phyloP scores from a whole-genome alignment of 2,888 invertebrate genomes.

The Polyploca ridens region DNA sequence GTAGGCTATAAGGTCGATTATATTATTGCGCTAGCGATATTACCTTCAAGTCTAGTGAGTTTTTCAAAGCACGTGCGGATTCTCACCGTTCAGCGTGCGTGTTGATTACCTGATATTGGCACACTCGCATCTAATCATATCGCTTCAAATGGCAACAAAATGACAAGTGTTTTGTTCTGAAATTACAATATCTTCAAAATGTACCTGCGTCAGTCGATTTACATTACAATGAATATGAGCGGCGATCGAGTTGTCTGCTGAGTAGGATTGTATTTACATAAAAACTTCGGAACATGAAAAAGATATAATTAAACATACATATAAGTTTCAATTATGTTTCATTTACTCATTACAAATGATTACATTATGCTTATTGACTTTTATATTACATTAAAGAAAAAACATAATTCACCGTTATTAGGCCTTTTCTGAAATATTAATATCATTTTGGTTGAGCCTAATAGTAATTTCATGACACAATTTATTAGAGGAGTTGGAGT shows the following conservation, averaged over 20 bases:
- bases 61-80: background rate
- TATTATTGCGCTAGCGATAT: background rate
- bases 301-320: too few relatives aligned
- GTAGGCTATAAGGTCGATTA: background rate
- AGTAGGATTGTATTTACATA: too few relatives aligned
- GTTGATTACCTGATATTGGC: background rate
- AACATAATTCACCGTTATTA: too few relatives aligned
- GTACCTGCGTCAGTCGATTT: background rate
- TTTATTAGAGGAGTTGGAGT: too few relatives aligned
- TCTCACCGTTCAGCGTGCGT: background rate
- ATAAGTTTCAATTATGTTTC: too few relatives aligned
- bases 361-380: too few relatives aligned
- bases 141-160: background rate
- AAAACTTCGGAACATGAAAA: too few relatives aligned
- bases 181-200: background rate
- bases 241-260: background rate
- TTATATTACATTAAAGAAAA: too few relatives aligned
- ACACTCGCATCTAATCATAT: background rate
- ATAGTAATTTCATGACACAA: too few relatives aligned
- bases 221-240: background rate
- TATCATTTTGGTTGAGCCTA: too few relatives aligned
- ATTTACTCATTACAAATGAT: too few relatives aligned
- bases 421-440: too few relatives aligned
- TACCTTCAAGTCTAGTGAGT: background rate
- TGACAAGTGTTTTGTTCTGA: background rate